Base-by-base conservation (phyloP, 2,888 invertebrate genomes). In the Argyresthia albistria region DNA sequence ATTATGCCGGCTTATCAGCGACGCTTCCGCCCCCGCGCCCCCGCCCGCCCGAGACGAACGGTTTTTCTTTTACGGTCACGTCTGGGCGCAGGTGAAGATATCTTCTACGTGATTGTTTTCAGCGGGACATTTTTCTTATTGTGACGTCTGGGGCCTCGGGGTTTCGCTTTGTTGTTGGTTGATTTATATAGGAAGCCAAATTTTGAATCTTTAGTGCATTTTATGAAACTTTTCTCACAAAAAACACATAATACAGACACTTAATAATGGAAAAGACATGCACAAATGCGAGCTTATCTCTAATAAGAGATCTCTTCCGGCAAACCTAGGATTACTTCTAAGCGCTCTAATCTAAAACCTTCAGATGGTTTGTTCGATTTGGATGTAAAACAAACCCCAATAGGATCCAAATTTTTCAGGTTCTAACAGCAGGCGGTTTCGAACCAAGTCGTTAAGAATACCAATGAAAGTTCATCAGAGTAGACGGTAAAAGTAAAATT, bases 51-150 rank as follows among this genome's bases (percentile, higher is more conserved):
- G 12, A 69, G 75, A 73, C 74, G 74, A 78, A 79, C 76, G 79
- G 78, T 83, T 83, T 83, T 83, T 84, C 84, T 84, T 83, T 84
- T 82, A 86, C 81, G 78, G 84, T 76, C 84, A 82, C 83, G 82
- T 83, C 83, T 80, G 75, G 63, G 63, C 14, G 12, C 48, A 48
- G 36, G 39, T 50, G 43, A 43, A 35, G 43, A 35, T 35, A 43
- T 35, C 35, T 12, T 10, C 14, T 35, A 42, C 50, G 50, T 50
- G 50, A 11, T 42, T 43, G 49, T 50, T 43, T 43, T 37, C 14
- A 8, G 42, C 25, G 43, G 50, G 15, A 42, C 16, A 42, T 50
- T 50, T 42, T 43, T 42, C 43, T 42, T 16, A 25, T 50, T 43
- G 35, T 46, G 46, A 46, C 46, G 11, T 46, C 46, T 46, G 2